These are phyloP conservation scores for Temnothorax unifasciatus DNA, from an alignment of 2,888 invertebrate species.

Conservation along the genomic window DNA sequence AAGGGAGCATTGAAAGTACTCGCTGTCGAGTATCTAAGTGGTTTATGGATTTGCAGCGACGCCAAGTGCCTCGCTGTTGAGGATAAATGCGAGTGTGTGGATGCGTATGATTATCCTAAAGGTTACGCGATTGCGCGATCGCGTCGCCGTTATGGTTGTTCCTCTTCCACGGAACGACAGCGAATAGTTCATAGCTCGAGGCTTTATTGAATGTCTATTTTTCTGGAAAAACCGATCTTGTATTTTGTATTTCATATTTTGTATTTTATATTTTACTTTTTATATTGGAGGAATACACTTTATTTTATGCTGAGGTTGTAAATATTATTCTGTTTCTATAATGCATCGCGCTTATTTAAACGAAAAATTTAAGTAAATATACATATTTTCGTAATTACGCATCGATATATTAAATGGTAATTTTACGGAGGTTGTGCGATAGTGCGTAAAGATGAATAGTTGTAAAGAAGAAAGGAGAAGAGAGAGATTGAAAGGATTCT, in stretches of 20 bases:
- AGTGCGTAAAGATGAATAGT: background rate
- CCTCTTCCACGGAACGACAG: conserved; percentile 1
- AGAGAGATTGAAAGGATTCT: conserved; percentile 52
- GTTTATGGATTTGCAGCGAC: conserved; percentile 51
- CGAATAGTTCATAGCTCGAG: conserved; percentile 4
- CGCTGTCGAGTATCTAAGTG: conserved; percentile 51
- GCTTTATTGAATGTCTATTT: background rate
- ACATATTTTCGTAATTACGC: background rate
- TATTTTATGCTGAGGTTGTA: background rate
- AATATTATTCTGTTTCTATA: background rate
- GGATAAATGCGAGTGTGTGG: conserved; percentile 35
- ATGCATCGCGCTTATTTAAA: background rate
- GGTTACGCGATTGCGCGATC: conserved; percentile 47
- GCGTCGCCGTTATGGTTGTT: conserved; percentile 44
- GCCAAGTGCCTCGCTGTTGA: conserved; percentile 31
- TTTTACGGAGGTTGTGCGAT: background rate
- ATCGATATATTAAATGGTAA: background rate
- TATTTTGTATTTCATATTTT: background rate
- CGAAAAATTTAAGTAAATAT: background rate
- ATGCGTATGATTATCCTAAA: conserved; percentile 46
- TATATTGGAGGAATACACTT: background rate
- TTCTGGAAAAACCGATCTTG: background rate
- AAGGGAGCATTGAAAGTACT: conserved; percentile 51
- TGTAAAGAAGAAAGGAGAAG: conserved; percentile 42
- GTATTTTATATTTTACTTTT: background rate